These are phyloP conservation scores for Pachypanchax playfairii DNA, from an alignment of 2,113 vertebrate genomes.

Conservation along the genomic window DNA sequence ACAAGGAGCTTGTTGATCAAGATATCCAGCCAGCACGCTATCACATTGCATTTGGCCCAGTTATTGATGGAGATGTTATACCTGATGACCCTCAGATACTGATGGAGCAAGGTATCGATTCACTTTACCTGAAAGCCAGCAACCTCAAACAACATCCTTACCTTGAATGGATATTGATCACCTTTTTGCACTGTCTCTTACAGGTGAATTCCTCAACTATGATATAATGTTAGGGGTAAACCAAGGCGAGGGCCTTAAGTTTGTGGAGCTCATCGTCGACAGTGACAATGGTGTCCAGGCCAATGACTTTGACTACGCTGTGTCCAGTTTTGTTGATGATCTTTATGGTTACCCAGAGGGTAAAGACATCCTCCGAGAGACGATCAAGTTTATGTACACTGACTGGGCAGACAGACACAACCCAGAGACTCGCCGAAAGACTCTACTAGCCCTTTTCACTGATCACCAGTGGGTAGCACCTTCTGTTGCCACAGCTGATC, in stretches of 20 bases:
- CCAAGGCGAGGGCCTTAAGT: constrained; percentile 96
- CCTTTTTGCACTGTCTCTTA: constrained; percentile 11
- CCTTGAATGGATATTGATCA: not conserved
- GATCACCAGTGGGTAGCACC: constrained; percentile 99
- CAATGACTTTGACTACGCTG: constrained; percentile 98
- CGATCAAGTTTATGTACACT: constrained; percentile 99
- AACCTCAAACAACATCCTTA: not conserved
- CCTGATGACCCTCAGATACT: constrained; percentile 98
- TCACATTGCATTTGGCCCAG: constrained; percentile 97
- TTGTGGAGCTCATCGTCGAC: constrained; percentile 98
- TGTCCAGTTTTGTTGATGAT: constrained; percentile 98
- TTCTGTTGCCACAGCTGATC: constrained; percentile 96
- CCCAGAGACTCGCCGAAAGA: constrained; percentile 95
- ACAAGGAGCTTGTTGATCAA: constrained; percentile 97
- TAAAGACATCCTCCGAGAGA: constrained; percentile 96
- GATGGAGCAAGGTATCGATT: constrained; percentile 90
- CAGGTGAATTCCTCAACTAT: constrained; percentile 96
- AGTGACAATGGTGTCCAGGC: constrained; percentile 97
- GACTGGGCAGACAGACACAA: constrained; percentile 99
- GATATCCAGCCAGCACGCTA: constrained; percentile 98
- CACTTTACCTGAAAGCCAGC: not conserved
- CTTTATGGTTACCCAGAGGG: constrained; percentile 98
- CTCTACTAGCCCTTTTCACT: constrained; percentile 93
- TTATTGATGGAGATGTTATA: constrained; percentile 98
- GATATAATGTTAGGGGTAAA: constrained; percentile 99